Evolutionary conservation across 2,113 vertebrate species (phyloP), one percentile per base, ranked within the genome.

Genomic region (Phocoena phocoena): DNA sequence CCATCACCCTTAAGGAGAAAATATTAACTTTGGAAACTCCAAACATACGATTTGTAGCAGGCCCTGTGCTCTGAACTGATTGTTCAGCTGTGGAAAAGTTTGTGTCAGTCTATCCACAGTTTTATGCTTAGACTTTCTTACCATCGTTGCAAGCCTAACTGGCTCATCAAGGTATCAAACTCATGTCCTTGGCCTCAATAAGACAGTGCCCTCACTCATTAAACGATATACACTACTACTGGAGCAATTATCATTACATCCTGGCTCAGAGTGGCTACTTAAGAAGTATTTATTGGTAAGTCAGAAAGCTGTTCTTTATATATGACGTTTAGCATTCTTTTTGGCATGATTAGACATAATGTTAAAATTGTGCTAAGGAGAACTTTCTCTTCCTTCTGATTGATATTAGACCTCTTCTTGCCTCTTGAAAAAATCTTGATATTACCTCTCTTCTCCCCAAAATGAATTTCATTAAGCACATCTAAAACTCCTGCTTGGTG

Each of bases 211-310:
- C 44, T 88, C 25, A 77, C 8, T 63, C 79, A 63, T 68, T 55
- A 88, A 88, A 77, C 50, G 17, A 71, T 26, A 53, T 12, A 74
- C 20, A 96, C 11, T 25, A 73, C 8, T 50, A 50, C 50, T 77
- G 5, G 36, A 90, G 70, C 15, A 76, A 55, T 81, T 93, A 91
- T 73, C 81, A 50, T 53, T 92, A 68, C 5, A 68, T 79, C 28
- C 77, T 91, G 47, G 67, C 47, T 95, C 71, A 94, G n/a, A 88
- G 33, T 38, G 36, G 31, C 44, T 92, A 80, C n/a, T 90, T 73
- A 63, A 74, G 90, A 96, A 68, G 12, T 67, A 90, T 79, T 87
- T 80, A 70, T 77, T 90, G 28, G 12, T 94, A 77, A 92, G 20
- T 50, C 68, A 63, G 47, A 73, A 95, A 93, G 20, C 44, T 47